Conservation (phyloP, 2,888 invertebrate species). For the Pheosia gnoma region DNA sequence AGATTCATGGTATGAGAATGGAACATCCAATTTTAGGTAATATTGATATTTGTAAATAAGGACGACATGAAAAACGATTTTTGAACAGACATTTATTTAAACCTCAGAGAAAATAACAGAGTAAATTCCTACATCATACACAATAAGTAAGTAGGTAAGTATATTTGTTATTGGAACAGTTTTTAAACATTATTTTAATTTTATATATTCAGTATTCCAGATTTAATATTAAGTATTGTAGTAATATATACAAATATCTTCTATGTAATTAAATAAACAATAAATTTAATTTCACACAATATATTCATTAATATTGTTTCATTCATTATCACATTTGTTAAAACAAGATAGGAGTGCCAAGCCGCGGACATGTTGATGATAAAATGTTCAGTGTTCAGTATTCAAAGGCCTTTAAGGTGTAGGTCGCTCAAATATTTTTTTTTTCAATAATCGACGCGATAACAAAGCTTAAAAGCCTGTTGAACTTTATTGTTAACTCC, state of each 20-base stretch:
- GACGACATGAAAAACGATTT: constrained; percentile 19
- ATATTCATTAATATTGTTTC: constrained; percentile 23
- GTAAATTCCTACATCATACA: constrained; percentile 57
- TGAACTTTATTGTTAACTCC: no score
- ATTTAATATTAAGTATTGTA: constrained; percentile 37
- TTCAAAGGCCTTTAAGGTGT: no score
- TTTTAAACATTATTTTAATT: constrained; percentile 37
- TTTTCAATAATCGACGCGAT: no score
- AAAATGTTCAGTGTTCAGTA: no score
- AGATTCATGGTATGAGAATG: no score
- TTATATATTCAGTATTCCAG: constrained; percentile 34
- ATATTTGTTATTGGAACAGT: constrained; percentile 55
- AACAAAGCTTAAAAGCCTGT: no score
- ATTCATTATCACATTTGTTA: constrained; percentile 20
- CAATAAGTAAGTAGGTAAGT: constrained; percentile 26
- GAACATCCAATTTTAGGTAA: constrained; percentile 7
- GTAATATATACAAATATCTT: constrained; percentile 33
- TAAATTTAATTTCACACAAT: constrained; percentile 34
- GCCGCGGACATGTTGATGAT: no score
- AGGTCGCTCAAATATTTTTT: no score
- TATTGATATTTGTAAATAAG: constrained; percentile 13
- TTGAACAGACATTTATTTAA: constrained; percentile 83
- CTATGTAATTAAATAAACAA: constrained; percentile 32
- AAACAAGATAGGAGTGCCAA: not conserved
- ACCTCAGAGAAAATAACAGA: constrained; percentile 78